Base-by-base conservation (phyloP, 2,888 invertebrate species). In the Griposia aprilina region DNA sequence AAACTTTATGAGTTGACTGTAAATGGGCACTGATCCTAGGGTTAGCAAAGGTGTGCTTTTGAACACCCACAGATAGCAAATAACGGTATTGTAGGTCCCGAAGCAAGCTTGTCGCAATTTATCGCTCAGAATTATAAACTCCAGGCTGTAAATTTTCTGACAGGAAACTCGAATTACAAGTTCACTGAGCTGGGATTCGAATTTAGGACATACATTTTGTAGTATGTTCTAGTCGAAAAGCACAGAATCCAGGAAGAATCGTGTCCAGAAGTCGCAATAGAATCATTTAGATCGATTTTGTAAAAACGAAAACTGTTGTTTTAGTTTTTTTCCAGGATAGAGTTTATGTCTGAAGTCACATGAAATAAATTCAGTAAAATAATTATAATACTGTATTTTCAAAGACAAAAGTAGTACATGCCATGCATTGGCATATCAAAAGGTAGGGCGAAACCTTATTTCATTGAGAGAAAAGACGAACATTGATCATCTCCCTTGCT, bases 141-240 rank as follows among this genome's bases (percentile, higher is more conserved):
- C 41, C 57, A 36, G 52, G 67, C 45, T 48, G 52, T 72, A 83
- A 63, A 81, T 78, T 81, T 81, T 45, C 81, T 68, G 83, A 3
- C 83, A 83, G 67, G 77, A 65, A 65, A 82, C 80, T 80, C 45
- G 82, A 82, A 69, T 82, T 80, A 80, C 80, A 82, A 82, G 77
- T 76, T 80, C 50, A 68, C 45, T 30, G 77, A 59, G 57, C 45
- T 65, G 26, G 52, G 63, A 48, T 69, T 82, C 26, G 63, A 57
- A 59, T 63, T 74, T 26, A 50, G 48, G 45, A 48, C 20, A n/a
- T 67, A 48, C 2, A 48, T 36, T n/a, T 81, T 67, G 50, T 82
- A 20, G 63, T 36, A 63, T 68, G 57, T 62, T 68, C 20, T 36
- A 13, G 26, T 48, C 13, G 11, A 30, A 52, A 50, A 30, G 30